A percentile compares a stretch with the other conserved stretches of the same genome.
These are phyloP conservation scores for Antedon mediterranea DNA, from an alignment of 53 echinoderm and acorn worm species.

Conservation along the genomic window DNA sequence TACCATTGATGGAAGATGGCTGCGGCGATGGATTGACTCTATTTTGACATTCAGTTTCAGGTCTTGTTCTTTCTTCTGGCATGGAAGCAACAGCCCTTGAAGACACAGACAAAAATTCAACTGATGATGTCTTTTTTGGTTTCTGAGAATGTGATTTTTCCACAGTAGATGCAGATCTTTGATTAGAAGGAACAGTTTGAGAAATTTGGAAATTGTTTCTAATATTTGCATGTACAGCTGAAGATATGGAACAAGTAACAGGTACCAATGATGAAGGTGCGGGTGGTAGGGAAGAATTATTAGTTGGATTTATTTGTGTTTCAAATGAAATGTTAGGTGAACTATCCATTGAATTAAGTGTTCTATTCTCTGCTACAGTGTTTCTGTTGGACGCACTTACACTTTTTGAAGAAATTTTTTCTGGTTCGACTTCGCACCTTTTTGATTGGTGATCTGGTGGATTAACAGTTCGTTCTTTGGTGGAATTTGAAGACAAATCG, in stretches of 20 bases:
- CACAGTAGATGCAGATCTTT: no score
- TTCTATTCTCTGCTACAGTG: no score
- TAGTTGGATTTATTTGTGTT: background rate
- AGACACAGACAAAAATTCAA: background rate
- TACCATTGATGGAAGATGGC: background rate
- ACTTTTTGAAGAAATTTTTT: background rate
- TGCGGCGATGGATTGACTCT: background rate
- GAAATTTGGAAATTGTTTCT: background rate
- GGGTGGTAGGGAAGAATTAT: background rate
- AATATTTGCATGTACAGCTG: background rate
- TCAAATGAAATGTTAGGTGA: no score
- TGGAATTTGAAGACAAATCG: background rate
- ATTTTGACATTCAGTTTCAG: background rate
- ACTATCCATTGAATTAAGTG: no score
- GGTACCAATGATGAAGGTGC: background rate
- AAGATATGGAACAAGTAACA: background rate
- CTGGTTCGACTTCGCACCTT: background rate
- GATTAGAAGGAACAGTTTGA: background rate
- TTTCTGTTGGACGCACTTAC: no score
- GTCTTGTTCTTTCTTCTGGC: background rate
- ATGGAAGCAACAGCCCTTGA: background rate
- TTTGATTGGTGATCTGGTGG: background rate
- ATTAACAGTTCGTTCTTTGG: background rate
- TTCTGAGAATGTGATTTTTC: background rate
- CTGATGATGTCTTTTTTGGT: background rate